phyloP scores from a whole-genome alignment of 1,140 invertebrate species.

The Lordiphosa stackelbergi region DNA sequence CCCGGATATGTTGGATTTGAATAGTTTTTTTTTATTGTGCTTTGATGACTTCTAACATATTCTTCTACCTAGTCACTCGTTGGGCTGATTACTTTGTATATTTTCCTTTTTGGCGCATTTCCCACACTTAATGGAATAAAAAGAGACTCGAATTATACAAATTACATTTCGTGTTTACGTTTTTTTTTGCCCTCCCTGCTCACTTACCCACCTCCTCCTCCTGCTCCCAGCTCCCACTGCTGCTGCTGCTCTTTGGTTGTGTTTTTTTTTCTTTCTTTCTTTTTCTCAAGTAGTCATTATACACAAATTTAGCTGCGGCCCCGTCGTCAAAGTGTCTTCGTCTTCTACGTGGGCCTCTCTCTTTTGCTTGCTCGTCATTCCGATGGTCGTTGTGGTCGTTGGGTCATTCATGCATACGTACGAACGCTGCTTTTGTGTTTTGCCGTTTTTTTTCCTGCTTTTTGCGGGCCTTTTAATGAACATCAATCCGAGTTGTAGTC shows the following conservation, averaged over 20 bases:
- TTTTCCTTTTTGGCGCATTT: conserved; percentile 67
- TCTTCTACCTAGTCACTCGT: conserved; percentile 2
- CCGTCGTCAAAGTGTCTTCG: conserved; percentile 55
- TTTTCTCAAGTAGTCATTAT: conserved; percentile 73
- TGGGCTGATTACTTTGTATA: conserved; percentile 14
- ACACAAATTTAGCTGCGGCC: conserved; percentile 60
- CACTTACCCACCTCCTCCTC: not conserved
- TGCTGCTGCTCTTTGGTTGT: conserved; percentile 2
- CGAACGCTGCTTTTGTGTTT: conserved; percentile 7
- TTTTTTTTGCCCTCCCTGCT: conserved; percentile 31
- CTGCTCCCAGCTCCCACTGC: too few relatives aligned
- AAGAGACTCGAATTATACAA: conserved; percentile 67
- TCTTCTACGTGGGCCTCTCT: conserved; percentile 35
- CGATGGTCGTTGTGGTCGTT: conserved; percentile 41
- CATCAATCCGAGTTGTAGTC: conserved; percentile 30
- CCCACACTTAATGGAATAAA: conserved; percentile 47
- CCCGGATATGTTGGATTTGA: too few relatives aligned
- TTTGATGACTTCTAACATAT: conserved; percentile 7
- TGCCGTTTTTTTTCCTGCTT: conserved; percentile 30
- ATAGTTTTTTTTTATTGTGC: not conserved
- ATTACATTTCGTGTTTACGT: conserved; percentile 69
- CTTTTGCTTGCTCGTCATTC: conserved; percentile 21
- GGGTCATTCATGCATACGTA: conserved; percentile 41
- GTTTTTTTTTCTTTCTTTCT: conserved; percentile 25
- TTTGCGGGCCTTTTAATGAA: conserved; percentile 45